A percentile compares a stretch with the other conserved stretches of the same genome.
These are phyloP conservation scores for Macrosoma leucophasiata DNA, from an alignment of 2,888 invertebrate genomes.

Conservation along the genomic window DNA sequence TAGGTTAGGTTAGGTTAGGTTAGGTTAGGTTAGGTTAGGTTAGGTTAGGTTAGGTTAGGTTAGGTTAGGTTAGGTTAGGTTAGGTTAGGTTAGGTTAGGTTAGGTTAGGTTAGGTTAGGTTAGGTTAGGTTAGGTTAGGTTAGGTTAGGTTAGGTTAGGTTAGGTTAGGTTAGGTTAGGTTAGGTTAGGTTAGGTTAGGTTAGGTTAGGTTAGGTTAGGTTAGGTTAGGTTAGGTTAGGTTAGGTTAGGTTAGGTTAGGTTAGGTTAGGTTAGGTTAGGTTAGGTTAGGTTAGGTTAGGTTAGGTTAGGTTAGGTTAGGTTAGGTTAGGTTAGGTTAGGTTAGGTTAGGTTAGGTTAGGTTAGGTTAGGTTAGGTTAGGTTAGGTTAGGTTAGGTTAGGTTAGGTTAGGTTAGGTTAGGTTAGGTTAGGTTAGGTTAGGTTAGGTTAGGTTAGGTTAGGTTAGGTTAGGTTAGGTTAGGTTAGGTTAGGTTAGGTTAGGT, in stretches of 20 bases:
- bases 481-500: conserved; percentile 17
- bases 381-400: conserved; percentile 17
- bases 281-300: conserved; percentile 17
- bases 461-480: conserved; percentile 11
- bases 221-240: conserved; percentile 18
- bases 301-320: conserved; percentile 18
- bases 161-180: conserved; percentile 24
- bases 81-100: conserved; percentile 23
- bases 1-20: conserved; percentile 28
- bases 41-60: conserved; percentile 26
- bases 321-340: conserved; percentile 18
- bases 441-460: conserved; percentile 9
- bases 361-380: conserved; percentile 18
- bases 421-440: too few relatives aligned
- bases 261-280: conserved; percentile 17
- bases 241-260: conserved; percentile 18
- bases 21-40: conserved; percentile 22
- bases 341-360: conserved; percentile 18
- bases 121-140: conserved; percentile 22
- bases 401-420: conserved; percentile 16
- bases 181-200: conserved; percentile 17
- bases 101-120: conserved; percentile 22
- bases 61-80: conserved; percentile 22
- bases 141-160: conserved; percentile 22
- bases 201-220: conserved; percentile 14